A percentile compares a stretch with the other conserved stretches of the same genome.
Conservation (phyloP, 2,797 vertebrate species). For the Molossus alvarezi region DNA sequence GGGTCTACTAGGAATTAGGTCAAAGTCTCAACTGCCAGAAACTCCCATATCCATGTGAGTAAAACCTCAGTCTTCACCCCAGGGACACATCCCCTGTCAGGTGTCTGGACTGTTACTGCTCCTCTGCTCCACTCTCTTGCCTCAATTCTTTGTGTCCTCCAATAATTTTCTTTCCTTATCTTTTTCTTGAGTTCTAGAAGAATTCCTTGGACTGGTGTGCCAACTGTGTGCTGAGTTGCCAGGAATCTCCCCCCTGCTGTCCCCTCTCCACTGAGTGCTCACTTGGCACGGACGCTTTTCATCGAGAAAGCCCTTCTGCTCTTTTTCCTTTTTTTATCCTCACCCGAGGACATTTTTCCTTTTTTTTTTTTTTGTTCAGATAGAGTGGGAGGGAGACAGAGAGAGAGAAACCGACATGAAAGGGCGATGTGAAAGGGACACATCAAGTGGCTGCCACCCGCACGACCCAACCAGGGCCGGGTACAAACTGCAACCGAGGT, state of each 20-base stretch:
- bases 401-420: no score
- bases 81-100: no score
- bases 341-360: no score
- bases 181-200: constrained; percentile 4
- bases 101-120: background rate
- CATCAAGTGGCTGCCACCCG: no score
- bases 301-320: background rate
- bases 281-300: background rate
- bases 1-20: background rate
- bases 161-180: background rate
- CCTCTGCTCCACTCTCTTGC: background rate
- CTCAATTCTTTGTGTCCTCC: background rate
- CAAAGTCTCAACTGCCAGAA: background rate
- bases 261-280: background rate
- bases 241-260: background rate
- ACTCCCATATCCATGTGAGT: background rate
- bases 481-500: no score
- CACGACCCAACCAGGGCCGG: no score
- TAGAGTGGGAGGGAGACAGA: no score
- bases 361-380: no score
- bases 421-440: no score
- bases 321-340: no score
- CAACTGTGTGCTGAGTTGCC: background rate
- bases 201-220: background rate
- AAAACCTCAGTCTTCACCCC: background rate